These are phyloP conservation scores for Uloborus plumipes DNA, from an alignment of 2,888 invertebrate species.

Conservation along the genomic window DNA sequence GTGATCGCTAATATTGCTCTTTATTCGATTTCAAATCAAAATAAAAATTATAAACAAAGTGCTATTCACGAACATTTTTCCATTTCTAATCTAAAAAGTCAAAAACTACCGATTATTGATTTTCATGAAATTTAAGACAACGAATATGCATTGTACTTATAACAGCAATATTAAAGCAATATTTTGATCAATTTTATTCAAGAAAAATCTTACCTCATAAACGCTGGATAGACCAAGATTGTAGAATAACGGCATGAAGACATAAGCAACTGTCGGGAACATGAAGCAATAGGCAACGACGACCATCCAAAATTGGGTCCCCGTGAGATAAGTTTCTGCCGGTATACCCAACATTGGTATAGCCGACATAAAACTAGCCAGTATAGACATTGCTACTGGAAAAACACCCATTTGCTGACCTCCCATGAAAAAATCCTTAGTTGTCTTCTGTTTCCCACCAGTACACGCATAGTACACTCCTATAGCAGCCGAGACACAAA, in stretches of 20 bases:
- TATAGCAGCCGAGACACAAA: constrained; percentile 84
- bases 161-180: neutral
- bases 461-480: constrained; percentile 89
- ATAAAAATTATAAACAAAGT: too few species aligned
- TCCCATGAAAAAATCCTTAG: constrained; percentile 85
- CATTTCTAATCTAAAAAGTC: too few species aligned
- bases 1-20: too few species aligned
- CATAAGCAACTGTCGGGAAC: constrained; percentile 75
- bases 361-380: constrained; percentile 92
- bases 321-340: constrained; percentile 90
- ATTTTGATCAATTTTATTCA: neutral
- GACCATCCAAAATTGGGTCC: constrained; percentile 89
- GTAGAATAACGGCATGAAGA: constrained; percentile 89
- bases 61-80: too few species aligned
- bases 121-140: too few species aligned
- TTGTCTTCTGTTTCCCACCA: constrained; percentile 77
- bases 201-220: constrained; percentile 81
- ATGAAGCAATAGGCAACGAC: constrained; percentile 83
- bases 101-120: too few species aligned
- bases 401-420: constrained; percentile 81
- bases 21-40: too few species aligned
- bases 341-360: constrained; percentile 92
- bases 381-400: constrained; percentile 90
- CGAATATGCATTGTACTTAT: too few species aligned
- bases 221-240: constrained; percentile 85